phyloP scores from a whole-genome alignment of 2,797 vertebrate genomes.

The Sebastes kiyomatsui region DNA sequence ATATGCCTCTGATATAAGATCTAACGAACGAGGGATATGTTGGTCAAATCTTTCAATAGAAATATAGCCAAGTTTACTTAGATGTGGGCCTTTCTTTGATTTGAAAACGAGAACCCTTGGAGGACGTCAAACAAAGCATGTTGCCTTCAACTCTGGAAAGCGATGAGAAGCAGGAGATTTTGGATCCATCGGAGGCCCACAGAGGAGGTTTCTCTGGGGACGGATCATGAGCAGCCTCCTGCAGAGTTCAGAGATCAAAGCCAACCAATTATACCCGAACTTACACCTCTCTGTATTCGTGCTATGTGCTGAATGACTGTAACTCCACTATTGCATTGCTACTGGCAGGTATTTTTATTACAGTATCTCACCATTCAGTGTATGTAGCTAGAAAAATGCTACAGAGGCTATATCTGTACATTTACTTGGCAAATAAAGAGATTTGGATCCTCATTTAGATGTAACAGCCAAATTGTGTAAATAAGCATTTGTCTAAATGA shows the following conservation, averaged over 20 bases:
- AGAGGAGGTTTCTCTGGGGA: conserved; percentile 47
- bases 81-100: not conserved
- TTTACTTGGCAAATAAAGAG: not conserved
- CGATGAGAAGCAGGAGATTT: conserved; percentile 44
- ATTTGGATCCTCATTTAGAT: not conserved
- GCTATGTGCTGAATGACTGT: conserved; percentile 9
- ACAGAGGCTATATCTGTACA: not conserved
- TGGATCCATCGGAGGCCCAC: conserved; percentile 17
- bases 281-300: conserved; percentile 34
- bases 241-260: conserved; percentile 69
- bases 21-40: not conserved
- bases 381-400: not conserved
- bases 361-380: not conserved
- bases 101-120: not conserved
- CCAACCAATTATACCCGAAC: conserved; percentile 54
- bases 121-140: not conserved
- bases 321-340: not conserved
- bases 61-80: not conserved
- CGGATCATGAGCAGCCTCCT: conserved; percentile 51
- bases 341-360: not conserved
- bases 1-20: not conserved
- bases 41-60: not conserved
- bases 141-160: conserved; percentile 31
- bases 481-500: conserved; percentile 31
- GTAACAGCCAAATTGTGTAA: not conserved